Base-by-base conservation (phyloP, 1,140 invertebrate genomes). In the Sogatella furcifera region DNA sequence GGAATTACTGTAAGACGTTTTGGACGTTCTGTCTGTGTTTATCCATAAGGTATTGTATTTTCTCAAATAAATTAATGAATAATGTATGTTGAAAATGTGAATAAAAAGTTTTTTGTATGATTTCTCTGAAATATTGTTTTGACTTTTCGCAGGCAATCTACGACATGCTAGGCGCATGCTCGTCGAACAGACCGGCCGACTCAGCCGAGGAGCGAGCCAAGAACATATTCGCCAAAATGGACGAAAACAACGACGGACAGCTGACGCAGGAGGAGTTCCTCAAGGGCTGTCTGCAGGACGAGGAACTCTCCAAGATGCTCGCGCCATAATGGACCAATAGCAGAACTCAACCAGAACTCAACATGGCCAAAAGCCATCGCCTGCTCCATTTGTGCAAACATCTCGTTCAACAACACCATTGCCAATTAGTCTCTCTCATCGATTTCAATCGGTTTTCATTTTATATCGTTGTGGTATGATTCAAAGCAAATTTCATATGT, bases 191-290 rank as follows among this genome's bases (percentile, higher is more conserved):
- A 67, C 90, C 91, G 22, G 88, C 89, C 42, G 91, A 94, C 73
- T 92, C 89, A 15, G 93, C 97, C 13, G 92, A 97, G 71, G 94
- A 98, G 71, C 80, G 96, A 66, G 95, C 96, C 61, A 94, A 95
- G 77, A 97, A 95, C 74, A 99, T 99, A 66, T 99, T 99, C 77
- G 90, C 91, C 52, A 98, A 98, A 77, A 98, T 99, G 95, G 96
- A 99, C 73, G 89, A 94, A 73, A 98, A 99, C 80, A 94, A 94
- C 76, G 96, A 98, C 76, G 95, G 95, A 49, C 94, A 97, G 72
- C 81, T 99, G 68, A 97, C 95, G 44, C 92, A 98, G 76, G 92
- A 98, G 63, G 97, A 99, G 77, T 99, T 99, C 77, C 86, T 99
- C 24, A 96, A 97, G 74, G 97, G 97, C 52, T 99, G 97, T 74